Base-by-base conservation (phyloP, 2,113 vertebrate genomes). In the Spea bombifrons region DNA sequence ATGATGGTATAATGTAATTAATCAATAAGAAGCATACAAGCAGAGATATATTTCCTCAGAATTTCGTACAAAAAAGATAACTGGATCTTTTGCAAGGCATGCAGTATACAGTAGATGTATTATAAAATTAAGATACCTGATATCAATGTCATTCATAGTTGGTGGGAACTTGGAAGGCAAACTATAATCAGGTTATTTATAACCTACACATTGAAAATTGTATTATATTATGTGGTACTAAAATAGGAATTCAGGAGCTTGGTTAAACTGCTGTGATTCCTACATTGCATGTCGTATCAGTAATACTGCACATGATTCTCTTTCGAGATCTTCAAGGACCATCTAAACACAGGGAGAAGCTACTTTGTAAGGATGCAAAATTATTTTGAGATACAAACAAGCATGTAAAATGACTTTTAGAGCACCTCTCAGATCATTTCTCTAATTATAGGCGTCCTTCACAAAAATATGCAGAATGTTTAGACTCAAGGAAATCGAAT, bases 401-500 rank as follows among this genome's bases (percentile, higher is more conserved):
- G 16, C 75, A 67, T 61, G 66, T 49, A 63, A 69, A 50, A 71
- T 63, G 16, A 61, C 74, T 75, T 67, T 52, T 16, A 70, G 75
- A 52, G 46, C 53, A 70, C 45, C 16, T 70, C 75, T 77, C 66
- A 43, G 61, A 77, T 77, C 55, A 70, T 63, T 77, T 61, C 67
- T 61, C 68, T 77, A 77, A 71, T 77, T 77, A 70, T 61, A 70
- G 50, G 75, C 70, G 75, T 77, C 75, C 75, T 77, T 77, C 75
- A n/a, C 66, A 63, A 70, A 70, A 77, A 77, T 77, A 77, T 77
- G 43, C 75, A 68, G 46, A 77, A 49, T 77, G 66, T 71, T 77
- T 61, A 71, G 75, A 70, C 66, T 77, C 66, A 50, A 47, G 59
- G 55, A 77, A 77, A 77, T 71, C 75, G 68, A 77, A 77, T 77